Conservation (phyloP, 2,797 vertebrate species). For the Hephaestus fuliginosus region DNA sequence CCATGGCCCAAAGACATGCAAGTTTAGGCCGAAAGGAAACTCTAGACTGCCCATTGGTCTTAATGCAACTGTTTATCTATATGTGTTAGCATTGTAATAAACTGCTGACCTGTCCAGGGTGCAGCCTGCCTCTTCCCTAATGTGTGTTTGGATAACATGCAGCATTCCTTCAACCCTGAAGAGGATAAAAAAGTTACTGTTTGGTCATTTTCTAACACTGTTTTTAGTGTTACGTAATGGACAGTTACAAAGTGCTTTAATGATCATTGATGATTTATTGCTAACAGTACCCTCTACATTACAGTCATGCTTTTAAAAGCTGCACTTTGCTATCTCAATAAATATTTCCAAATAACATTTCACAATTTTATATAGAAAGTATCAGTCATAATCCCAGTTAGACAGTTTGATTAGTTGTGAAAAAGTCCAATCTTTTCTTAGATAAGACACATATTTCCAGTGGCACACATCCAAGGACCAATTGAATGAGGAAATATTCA, state of each 20-base stretch:
- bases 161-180: not conserved
- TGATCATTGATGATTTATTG: not conserved
- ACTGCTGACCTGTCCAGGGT: not conserved
- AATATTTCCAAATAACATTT: conserved; percentile 40
- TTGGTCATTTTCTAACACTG: not conserved
- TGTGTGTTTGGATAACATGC: not conserved
- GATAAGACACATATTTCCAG: conserved; percentile 56
- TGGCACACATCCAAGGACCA: conserved; percentile 43
- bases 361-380: conserved; percentile 34
- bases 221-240: not conserved
- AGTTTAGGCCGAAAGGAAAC: not conserved
- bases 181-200: not conserved
- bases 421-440: conserved; percentile 38
- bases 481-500: conserved; percentile 44
- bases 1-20: conserved; percentile 7
- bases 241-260: conserved; percentile 1
- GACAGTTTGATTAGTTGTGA: conserved; percentile 41
- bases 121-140: not conserved
- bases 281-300: not conserved
- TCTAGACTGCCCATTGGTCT: not conserved
- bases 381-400: conserved; percentile 15
- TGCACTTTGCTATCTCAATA: not conserved
- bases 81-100: conserved; percentile 4
- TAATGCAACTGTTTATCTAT: not conserved
- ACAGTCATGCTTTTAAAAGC: conserved; percentile 4